These are phyloP conservation scores for Habroteleia sp. DNA, from an alignment of 2,888 invertebrate species.

Conservation along the genomic window DNA sequence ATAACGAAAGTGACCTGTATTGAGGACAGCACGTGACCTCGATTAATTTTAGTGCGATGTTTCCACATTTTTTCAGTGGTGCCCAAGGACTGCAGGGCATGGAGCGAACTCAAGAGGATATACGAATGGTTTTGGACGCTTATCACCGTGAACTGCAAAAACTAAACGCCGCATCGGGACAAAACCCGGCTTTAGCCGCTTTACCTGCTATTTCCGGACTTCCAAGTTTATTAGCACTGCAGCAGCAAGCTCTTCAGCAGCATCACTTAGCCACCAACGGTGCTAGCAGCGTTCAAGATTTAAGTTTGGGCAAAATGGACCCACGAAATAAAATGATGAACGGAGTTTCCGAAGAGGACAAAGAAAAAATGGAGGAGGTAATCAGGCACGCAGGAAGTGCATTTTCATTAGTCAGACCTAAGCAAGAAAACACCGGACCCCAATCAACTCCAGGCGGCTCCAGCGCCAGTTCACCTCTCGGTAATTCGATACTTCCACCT, in stretches of 20 bases:
- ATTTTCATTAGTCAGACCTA: slow-evolving; percentile 93
- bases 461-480: slow-evolving; percentile 91
- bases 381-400: slow-evolving; percentile 90
- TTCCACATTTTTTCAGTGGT: slow-evolving; percentile 92
- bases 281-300: slow-evolving; percentile 87
- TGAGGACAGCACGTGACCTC: slow-evolving; percentile 81
- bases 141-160: slow-evolving; percentile 97
- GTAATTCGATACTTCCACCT: slow-evolving; percentile 92
- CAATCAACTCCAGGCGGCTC: slow-evolving; percentile 86
- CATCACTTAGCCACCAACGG: slow-evolving; percentile 80
- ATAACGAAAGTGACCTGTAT: slow-evolving; percentile 71
- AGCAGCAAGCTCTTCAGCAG: slow-evolving; percentile 86
- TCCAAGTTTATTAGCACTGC: slow-evolving; percentile 88
- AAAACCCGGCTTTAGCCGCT: slow-evolving; percentile 82
- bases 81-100: slow-evolving; percentile 81
- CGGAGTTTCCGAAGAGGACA: slow-evolving; percentile 86
- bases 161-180: slow-evolving; percentile 85
- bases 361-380: slow-evolving; percentile 87
- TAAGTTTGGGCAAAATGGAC: slow-evolving; percentile 89
- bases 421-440: slow-evolving; percentile 87
- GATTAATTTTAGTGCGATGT: slow-evolving; percentile 84
- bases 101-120: slow-evolving; percentile 89
- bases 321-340: slow-evolving; percentile 83
- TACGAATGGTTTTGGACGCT: slow-evolving; percentile 93
- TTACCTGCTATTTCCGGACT: slow-evolving; percentile 84